These are phyloP conservation scores for Chlorops oryzae DNA, from an alignment of 1,140 invertebrate genomes.

Conservation along the genomic window DNA sequence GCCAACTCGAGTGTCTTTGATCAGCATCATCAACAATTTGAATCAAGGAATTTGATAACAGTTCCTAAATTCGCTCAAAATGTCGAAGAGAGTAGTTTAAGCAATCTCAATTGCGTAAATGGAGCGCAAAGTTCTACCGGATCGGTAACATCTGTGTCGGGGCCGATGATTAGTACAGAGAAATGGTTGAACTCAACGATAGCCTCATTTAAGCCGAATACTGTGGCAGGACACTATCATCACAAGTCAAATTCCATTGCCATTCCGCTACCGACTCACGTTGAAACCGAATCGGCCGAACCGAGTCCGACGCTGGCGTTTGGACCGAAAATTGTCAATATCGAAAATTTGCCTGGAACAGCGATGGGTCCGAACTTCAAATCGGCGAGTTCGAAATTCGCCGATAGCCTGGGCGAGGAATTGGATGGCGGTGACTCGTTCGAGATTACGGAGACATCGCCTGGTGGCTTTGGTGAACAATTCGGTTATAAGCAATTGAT, in stretches of 20 bases:
- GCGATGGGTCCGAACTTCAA: conserved; percentile 24
- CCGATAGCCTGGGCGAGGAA: neutral
- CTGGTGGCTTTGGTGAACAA: conserved; percentile 33
- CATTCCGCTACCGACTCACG: conserved; percentile 34
- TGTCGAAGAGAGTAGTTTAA: too few species aligned
- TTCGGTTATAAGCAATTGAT: conserved; percentile 34
- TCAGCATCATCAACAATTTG: too few species aligned
- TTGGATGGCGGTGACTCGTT: conserved; percentile 15
- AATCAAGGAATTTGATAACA: too few species aligned
- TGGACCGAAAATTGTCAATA: conserved; percentile 32
- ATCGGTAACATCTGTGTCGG: too few species aligned
- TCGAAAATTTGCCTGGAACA: conserved; percentile 39
- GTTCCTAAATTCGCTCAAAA: too few species aligned
- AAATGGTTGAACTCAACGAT: conserved; percentile 39
- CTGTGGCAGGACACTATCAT: conserved; percentile 22
- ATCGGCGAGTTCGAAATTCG: neutral
- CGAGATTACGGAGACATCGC: conserved; percentile 28
- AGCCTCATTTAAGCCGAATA: conserved; percentile 14
- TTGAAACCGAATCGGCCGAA: conserved; percentile 39
- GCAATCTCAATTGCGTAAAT: too few species aligned
- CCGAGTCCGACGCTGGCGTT: conserved; percentile 42
- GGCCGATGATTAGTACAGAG: too few species aligned
- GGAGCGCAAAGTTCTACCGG: too few species aligned
- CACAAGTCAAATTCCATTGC: conserved; percentile 27
- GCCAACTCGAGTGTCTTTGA: neutral